phyloP scores from a whole-genome alignment of 2,797 vertebrate species.

The Pseudomugil tenellus region DNA sequence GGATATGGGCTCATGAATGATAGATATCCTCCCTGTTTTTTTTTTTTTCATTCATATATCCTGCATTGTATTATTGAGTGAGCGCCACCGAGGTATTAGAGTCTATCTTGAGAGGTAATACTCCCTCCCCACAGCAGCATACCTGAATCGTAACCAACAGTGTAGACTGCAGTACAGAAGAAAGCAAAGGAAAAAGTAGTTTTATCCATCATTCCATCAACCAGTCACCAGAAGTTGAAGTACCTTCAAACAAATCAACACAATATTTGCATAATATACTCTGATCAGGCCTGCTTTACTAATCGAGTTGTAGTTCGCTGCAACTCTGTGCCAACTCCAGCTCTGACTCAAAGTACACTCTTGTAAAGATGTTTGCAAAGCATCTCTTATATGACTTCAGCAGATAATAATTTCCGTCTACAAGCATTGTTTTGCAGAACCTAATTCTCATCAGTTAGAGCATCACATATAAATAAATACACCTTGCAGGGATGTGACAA shows the following conservation, averaged over 20 bases:
- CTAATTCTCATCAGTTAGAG: conserved; percentile 1
- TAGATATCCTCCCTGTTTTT: conserved; percentile 74
- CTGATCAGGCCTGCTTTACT: neutral
- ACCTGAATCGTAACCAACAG: conserved; percentile 71
- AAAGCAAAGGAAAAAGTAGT: conserved; percentile 3
- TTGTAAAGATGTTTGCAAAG: neutral
- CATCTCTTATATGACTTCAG: neutral
- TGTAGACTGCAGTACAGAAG: conserved; percentile 10
- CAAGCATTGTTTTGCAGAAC: neutral
- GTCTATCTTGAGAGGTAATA: conserved; percentile 64
- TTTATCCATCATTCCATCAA: neutral
- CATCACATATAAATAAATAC: conserved; percentile 11
- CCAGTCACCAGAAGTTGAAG: neutral
- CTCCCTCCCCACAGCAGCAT: conserved; percentile 38
- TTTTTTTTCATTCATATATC: conserved; percentile 43
- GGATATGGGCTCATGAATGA: conserved; percentile 79
- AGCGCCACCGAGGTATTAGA: conserved; percentile 50
- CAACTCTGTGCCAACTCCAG: neutral
- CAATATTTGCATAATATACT: neutral
- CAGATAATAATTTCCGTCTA: neutral
- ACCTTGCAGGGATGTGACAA: conserved; percentile 5
- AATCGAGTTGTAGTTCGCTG: neutral
- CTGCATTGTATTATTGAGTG: conserved; percentile 61
- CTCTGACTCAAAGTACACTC: neutral
- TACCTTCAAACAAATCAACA: neutral